These are phyloP conservation scores for Dolichallabes microphthalmus DNA, from an alignment of 2,113 vertebrate species.

Conservation along the genomic window DNA sequence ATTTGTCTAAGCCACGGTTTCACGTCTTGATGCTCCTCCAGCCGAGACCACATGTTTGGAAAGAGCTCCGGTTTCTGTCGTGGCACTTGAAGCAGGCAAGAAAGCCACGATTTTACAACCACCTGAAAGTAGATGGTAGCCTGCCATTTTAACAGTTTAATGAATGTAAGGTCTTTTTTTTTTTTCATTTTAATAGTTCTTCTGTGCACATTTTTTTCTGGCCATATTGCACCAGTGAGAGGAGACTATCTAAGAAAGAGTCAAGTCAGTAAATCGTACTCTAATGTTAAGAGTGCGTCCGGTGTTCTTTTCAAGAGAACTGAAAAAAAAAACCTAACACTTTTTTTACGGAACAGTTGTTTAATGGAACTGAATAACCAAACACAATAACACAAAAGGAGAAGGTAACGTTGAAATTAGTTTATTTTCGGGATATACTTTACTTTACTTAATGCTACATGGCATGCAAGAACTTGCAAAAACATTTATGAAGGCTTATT, in stretches of 20 bases:
- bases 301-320: neutral
- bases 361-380: too few relatives aligned
- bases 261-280: constrained; percentile 21
- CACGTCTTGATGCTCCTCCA: constrained; percentile 42
- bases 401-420: neutral
- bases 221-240: constrained; percentile 15
- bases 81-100: constrained; percentile 18
- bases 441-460: neutral
- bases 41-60: constrained; percentile 49
- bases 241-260: constrained; percentile 29
- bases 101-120: constrained; percentile 45
- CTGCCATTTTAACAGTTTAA: constrained; percentile 38
- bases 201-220: constrained; percentile 26
- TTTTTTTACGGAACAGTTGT: too few relatives aligned
- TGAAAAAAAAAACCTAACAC: too few relatives aligned
- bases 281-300: neutral
- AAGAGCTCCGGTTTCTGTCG: constrained; percentile 35
- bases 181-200: constrained; percentile 32
- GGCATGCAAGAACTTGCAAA: neutral
- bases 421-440: too few relatives aligned
- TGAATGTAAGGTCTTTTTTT: constrained; percentile 44
- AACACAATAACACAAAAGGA: neutral
- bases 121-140: constrained; percentile 29
- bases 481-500: neutral
- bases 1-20: constrained; percentile 49